Percentiles rank a stretch among this genome's conserved stretches.
These are phyloP conservation scores for Propsilocerus akamusi DNA, from an alignment of 1,140 invertebrate species.

Conservation along the genomic window DNA sequence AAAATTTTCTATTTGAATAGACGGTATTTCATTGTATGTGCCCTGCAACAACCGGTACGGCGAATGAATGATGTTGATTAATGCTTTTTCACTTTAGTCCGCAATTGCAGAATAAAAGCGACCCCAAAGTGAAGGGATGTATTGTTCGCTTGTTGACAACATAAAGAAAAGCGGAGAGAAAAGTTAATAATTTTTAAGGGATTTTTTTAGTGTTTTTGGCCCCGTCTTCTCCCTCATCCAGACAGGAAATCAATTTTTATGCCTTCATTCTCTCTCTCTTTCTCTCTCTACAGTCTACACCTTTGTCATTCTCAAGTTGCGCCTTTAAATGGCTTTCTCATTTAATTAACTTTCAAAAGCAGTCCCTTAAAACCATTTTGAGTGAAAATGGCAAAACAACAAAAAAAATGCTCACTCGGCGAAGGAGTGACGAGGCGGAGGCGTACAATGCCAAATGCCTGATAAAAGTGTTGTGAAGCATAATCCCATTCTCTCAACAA, in stretches of 20 bases:
- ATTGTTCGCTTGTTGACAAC: too few relatives aligned
- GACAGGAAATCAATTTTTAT: conserved; percentile 1
- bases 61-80: conserved; percentile 2
- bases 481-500: not conserved
- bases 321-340: too few relatives aligned
- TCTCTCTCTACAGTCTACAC: not conserved
- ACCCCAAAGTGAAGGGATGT: not conserved
- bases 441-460: not conserved
- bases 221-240: not conserved
- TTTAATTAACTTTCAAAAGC: too few relatives aligned
- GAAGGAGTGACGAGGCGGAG: not conserved
- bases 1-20: too few relatives aligned
- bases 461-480: not conserved
- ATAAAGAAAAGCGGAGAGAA: not conserved
- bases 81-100: not conserved
- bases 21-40: too few relatives aligned
- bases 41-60: not conserved
- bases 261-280: not conserved
- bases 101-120: not conserved
- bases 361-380: too few relatives aligned
- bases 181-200: conserved; percentile 1
- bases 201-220: not conserved
- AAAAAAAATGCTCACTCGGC: not conserved
- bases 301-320: too few relatives aligned
- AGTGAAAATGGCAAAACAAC: not conserved